Conservation (phyloP, 2,113 vertebrate species). For the Myanophis thanlyinensis region DNA sequence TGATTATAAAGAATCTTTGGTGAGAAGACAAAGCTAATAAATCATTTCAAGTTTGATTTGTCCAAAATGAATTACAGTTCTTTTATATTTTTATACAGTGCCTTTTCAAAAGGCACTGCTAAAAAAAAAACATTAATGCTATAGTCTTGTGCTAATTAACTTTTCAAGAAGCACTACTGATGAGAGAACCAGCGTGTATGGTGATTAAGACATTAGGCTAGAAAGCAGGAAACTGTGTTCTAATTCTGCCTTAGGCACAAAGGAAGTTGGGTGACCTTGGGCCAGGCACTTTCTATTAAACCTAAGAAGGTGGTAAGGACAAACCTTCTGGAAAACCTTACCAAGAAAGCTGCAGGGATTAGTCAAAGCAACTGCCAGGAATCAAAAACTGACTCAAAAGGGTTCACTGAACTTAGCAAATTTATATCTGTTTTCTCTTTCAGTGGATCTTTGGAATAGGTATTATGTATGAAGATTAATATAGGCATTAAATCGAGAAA, state of each 20-base stretch:
- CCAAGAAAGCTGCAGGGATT: not conserved
- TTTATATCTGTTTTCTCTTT: not conserved
- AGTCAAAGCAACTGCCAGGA: not conserved
- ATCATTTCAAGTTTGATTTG: not conserved
- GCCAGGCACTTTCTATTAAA: not conserved
- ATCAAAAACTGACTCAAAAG: not conserved
- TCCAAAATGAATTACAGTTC: not conserved
- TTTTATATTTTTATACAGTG: not conserved
- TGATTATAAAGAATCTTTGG: conserved; percentile 81
- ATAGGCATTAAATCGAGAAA: not conserved
- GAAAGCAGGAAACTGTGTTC: not conserved
- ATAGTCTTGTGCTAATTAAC: not conserved
- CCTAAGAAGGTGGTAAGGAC: not conserved
- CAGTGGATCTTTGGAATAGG: not conserved
- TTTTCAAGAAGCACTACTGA: not conserved
- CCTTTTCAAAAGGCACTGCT: no score
- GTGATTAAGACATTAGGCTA: not conserved
- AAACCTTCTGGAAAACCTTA: not conserved
- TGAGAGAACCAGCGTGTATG: not conserved
- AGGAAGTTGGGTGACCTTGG: not conserved
- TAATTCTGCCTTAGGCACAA: not conserved
- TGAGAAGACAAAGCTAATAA: conserved; percentile 67
- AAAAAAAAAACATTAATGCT: not conserved
- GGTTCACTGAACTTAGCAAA: not conserved
- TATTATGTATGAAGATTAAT: not conserved